Percentiles rank a stretch among this genome's conserved stretches.
These are phyloP conservation scores for Acanthochromis polyacanthus DNA, from an alignment of 2,113 vertebrate species.

Conservation along the genomic window DNA sequence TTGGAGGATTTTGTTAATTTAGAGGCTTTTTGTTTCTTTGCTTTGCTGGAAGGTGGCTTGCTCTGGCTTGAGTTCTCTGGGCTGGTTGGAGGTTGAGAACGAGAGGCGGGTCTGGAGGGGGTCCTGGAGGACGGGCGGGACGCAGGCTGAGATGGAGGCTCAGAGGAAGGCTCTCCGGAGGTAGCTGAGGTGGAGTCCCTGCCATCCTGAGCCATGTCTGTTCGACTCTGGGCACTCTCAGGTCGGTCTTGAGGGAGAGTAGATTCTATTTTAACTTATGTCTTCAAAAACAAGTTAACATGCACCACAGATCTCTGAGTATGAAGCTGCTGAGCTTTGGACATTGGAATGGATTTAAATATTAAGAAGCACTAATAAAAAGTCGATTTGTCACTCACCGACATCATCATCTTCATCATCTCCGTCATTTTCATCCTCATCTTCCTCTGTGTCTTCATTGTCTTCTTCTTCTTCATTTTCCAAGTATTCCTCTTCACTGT, in stretches of 20 bases:
- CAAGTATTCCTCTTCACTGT: slow-evolving; percentile 93
- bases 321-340: background rate
- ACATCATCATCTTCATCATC: slow-evolving; percentile 84
- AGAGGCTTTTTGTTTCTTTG: slow-evolving; percentile 88
- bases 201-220: slow-evolving; percentile 83
- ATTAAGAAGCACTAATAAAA: background rate
- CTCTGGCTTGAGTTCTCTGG: slow-evolving; percentile 87
- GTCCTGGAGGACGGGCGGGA: slow-evolving; percentile 86
- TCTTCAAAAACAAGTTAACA: background rate
- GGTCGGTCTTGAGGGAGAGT: slow-evolving; percentile 85
- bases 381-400: slow-evolving; percentile 62
- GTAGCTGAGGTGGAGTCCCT: slow-evolving; percentile 88
- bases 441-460: slow-evolving; percentile 89
- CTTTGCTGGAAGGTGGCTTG: slow-evolving; percentile 86
- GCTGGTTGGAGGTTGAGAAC: slow-evolving; percentile 83
- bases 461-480: slow-evolving; percentile 92
- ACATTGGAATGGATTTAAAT: slow-evolving; percentile 6
- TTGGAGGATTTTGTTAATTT: slow-evolving; percentile 76
- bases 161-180: slow-evolving; percentile 88
- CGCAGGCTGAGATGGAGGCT: slow-evolving; percentile 68
- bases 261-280: background rate
- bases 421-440: slow-evolving; percentile 89
- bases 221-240: slow-evolving; percentile 84
- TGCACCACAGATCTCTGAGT: background rate
- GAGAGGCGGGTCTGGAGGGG: slow-evolving; percentile 88